A percentile compares a stretch with the other conserved stretches of the same genome.
These are phyloP conservation scores for Colinus virginianus DNA, from an alignment of 2,113 vertebrate genomes.

Conservation along the genomic window DNA sequence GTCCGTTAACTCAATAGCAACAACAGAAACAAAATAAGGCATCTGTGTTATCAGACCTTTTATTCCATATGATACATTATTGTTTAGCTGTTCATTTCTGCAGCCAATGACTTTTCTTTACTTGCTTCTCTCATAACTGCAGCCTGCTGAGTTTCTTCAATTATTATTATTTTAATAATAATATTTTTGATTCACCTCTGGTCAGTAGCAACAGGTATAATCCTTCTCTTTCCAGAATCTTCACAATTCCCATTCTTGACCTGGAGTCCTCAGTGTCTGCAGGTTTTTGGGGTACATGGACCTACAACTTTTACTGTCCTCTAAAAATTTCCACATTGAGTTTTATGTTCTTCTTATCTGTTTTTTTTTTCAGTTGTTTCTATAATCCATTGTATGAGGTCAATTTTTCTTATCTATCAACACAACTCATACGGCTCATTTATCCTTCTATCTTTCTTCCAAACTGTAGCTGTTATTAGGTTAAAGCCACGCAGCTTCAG, in stretches of 20 bases:
- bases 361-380: background rate
- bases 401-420: background rate
- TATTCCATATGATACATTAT: background rate
- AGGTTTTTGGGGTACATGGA: background rate
- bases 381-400: background rate
- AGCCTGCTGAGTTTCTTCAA: background rate
- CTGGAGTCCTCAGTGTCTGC: background rate
- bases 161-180: background rate
- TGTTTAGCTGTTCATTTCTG: background rate
- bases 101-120: background rate
- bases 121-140: background rate
- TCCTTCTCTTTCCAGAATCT: background rate
- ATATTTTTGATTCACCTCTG: background rate
- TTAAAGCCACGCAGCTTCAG: background rate
- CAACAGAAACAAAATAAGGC: background rate
- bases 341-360: background rate
- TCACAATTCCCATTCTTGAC: rapidly evolving
- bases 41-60: background rate
- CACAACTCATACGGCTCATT: background rate
- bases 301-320: background rate
- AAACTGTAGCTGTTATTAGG: background rate
- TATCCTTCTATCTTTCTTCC: background rate
- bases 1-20: background rate
- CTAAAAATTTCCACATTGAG: background rate
- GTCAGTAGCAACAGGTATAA: background rate